Evolutionary conservation across 2,797 vertebrate genomes (phyloP), one percentile per base, ranked within the genome.

Genomic region (Sitta carolinensis): DNA sequence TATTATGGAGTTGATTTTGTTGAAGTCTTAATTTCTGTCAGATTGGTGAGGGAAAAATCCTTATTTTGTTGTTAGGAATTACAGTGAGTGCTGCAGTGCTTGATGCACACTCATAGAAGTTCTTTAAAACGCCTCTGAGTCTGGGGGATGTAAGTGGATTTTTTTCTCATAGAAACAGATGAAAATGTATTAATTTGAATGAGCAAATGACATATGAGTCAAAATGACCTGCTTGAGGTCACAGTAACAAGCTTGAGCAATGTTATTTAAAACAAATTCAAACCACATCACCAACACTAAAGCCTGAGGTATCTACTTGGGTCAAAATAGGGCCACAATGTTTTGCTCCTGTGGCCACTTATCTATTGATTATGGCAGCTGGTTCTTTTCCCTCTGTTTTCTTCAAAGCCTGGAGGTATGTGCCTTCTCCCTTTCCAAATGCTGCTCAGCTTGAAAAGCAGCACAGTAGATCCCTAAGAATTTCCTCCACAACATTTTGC

Each of bases 381-480:
- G 77, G 22, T 88, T 67, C 16, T 81, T 90, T 81, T n/a, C 29
- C 48, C 21, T 29, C 36, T 36, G 4, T 73, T 90, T 73, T 84
- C 42, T 79, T 78, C 79, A 86, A 85, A 82, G 52, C 45, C 84
- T 84, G 27, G 59, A 90, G 66, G 22, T 50, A 86, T 69, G 59
- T 79, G 38, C 42, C 38, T 91, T 89, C 68, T 88, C 59, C 52
- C 29, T 86, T 92, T 73, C 32, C 43, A 91, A 93, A 81, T 64
- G 52, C 45, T 91, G 29, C 22, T 91, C 48, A 63, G 21, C 38
- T 67, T 86, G 66, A 88, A 93, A 91, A 84, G 52, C 52, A 84
- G 74, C 59, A 95, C 70, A 89, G 73, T 70, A 94, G 85, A 96
- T 94, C 87, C 82, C n/a, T 61, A 79, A 96, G 89, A 82, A 97